These are phyloP conservation scores for Tethya wilhelma DNA, from an alignment of 37 sponge, comb jelly and placozoan species.

Conservation along the genomic window DNA sequence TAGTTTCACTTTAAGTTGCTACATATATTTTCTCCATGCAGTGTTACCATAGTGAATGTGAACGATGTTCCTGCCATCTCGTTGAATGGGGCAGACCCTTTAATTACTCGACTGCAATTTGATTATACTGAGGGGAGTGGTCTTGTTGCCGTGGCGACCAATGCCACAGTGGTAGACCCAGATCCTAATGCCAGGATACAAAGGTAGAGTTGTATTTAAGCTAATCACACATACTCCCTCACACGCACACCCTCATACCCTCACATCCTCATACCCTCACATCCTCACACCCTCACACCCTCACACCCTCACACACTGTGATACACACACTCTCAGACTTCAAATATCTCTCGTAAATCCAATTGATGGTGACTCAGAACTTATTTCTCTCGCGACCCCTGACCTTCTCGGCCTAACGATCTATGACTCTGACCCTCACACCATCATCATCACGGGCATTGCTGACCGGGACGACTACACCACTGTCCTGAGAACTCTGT, in stretches of 20 bases:
- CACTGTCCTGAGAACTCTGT: slow-evolving; percentile 14
- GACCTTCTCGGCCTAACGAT: slow-evolving; percentile 12
- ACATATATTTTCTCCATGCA: neutral
- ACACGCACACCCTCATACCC: neutral
- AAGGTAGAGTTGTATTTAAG: slow-evolving; percentile 4
- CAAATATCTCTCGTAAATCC: slow-evolving; percentile 15
- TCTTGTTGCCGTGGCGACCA: neutral
- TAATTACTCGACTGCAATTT: neutral
- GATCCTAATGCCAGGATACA: slow-evolving; percentile 38
- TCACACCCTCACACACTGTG: neutral
- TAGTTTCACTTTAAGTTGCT: neutral
- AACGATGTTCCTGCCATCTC: slow-evolving; percentile 46
- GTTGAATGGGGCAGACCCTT: slow-evolving; percentile 28
- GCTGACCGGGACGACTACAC: slow-evolving; percentile 13
- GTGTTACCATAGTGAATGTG: slow-evolving; percentile 26
- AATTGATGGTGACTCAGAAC: slow-evolving; percentile 19
- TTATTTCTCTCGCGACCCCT: neutral
- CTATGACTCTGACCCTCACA: neutral
- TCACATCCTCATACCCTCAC: neutral
- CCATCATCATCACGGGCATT: slow-evolving; percentile 7
- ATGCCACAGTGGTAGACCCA: slow-evolving; percentile 24
- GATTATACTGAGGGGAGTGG: slow-evolving; percentile 51
- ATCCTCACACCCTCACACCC: neutral
- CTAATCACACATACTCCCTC: neutral
- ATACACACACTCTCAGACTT: slow-evolving; percentile 2